Conservation (phyloP, 2,888 invertebrate species). For the Rhyacophila evoluta region DNA sequence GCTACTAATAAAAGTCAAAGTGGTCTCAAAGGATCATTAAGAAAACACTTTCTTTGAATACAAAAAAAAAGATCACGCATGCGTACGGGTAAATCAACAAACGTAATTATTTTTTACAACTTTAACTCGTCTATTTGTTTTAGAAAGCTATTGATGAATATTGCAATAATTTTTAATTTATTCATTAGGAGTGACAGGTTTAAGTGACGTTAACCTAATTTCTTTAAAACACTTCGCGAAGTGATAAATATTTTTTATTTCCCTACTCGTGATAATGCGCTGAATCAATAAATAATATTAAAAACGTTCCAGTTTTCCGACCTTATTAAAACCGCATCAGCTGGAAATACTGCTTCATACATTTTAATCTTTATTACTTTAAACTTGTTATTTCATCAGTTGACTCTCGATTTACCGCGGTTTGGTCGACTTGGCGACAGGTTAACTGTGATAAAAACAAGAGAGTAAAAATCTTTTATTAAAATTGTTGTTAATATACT, state of each 20-base stretch:
- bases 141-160: background rate
- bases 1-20: no score
- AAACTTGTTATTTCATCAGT: background rate
- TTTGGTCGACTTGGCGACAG: no score
- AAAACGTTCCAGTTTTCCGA: slow-evolving; percentile 16
- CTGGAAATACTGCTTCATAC: background rate
- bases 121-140: background rate
- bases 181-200: background rate
- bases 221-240: background rate
- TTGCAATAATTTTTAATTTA: background rate
- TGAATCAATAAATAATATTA: background rate
- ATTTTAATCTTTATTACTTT: background rate
- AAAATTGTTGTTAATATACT: no score
- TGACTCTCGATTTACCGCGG: no score
- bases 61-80: background rate
- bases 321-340: background rate
- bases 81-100: background rate
- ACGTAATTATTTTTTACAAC: background rate
- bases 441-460: no score
- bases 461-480: no score
- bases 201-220: background rate
- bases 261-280: background rate
- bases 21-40: background rate
- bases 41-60: background rate
- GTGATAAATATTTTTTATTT: background rate